Conservation (phyloP, 1,140 invertebrate genomes). For the Hylaeus anthracinus region DNA sequence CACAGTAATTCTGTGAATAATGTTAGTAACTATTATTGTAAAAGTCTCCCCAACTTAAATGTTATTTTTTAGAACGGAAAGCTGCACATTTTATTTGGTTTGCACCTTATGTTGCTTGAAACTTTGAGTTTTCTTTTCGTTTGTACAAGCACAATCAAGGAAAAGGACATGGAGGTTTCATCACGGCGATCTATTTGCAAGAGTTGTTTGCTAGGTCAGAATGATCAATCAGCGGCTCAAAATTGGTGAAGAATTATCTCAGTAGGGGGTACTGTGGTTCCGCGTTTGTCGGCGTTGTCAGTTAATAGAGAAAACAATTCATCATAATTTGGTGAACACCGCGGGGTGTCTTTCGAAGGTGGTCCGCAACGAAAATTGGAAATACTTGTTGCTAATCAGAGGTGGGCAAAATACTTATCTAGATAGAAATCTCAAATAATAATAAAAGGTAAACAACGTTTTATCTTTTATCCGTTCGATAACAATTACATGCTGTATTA, state of each 20-base stretch:
- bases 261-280: slow-evolving; percentile 49
- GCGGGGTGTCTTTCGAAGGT: slow-evolving; percentile 49
- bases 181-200: slow-evolving; percentile 3
- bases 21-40: slow-evolving; percentile 24
- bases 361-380: slow-evolving; percentile 49
- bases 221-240: slow-evolving; percentile 61
- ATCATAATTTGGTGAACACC: slow-evolving; percentile 66
- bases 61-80: slow-evolving; percentile 19
- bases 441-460: too few species aligned
- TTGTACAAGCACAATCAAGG: not conserved
- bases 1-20: not conserved
- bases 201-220: slow-evolving; percentile 35
- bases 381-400: slow-evolving; percentile 1
- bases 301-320: slow-evolving; percentile 66
- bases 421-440: too few species aligned
- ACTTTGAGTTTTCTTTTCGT: not conserved
- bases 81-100: slow-evolving; percentile 2
- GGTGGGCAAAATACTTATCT: too few species aligned
- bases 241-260: slow-evolving; percentile 68
- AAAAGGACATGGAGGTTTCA: not conserved
- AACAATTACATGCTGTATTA: too few species aligned
- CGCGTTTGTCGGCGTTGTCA: slow-evolving; percentile 63
- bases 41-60: slow-evolving; percentile 21
- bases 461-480: too few species aligned
- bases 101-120: not conserved